phyloP scores from a whole-genome alignment of 2,797 vertebrate species.

The Sorex maritimensis region DNA sequence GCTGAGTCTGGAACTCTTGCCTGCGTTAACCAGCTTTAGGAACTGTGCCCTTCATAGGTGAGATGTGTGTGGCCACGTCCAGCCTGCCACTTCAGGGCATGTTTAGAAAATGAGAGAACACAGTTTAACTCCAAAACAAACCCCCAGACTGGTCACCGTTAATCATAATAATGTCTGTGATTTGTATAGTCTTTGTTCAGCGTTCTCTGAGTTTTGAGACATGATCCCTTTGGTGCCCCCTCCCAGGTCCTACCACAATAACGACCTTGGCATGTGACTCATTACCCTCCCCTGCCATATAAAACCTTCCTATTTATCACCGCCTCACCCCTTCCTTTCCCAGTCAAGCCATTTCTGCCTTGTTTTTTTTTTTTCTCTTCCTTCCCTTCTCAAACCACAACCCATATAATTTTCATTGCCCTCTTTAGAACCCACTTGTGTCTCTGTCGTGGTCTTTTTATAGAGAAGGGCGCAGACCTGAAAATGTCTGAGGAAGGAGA shows the following conservation, averaged over 20 bases:
- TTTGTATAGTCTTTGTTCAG: slow-evolving; percentile 58
- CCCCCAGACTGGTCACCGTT: slow-evolving; percentile 9
- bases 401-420: slow-evolving; percentile 77
- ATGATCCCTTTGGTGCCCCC: slow-evolving; percentile 28
- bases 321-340: slow-evolving; percentile 67
- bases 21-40: background rate
- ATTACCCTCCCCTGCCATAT: background rate
- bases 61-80: background rate
- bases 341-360: slow-evolving; percentile 66
- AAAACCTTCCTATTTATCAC: slow-evolving; percentile 68
- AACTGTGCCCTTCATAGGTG: background rate
- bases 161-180: slow-evolving; percentile 59
- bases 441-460: slow-evolving; percentile 58
- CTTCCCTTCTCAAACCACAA: slow-evolving; percentile 77
- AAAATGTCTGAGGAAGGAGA: background rate
- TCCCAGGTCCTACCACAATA: slow-evolving; percentile 13
- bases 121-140: slow-evolving; percentile 45
- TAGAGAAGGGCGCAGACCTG: slow-evolving; percentile 53
- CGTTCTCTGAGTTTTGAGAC: slow-evolving; percentile 63
- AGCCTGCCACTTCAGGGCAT: slow-evolving; percentile 17
- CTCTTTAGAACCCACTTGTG: slow-evolving; percentile 68
- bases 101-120: slow-evolving; percentile 56
- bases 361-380: slow-evolving; percentile 66
- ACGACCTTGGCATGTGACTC: slow-evolving; percentile 52
- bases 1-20: background rate